Conservation (phyloP, 2,113 vertebrate species). For the Thamnophis sirtalis region DNA sequence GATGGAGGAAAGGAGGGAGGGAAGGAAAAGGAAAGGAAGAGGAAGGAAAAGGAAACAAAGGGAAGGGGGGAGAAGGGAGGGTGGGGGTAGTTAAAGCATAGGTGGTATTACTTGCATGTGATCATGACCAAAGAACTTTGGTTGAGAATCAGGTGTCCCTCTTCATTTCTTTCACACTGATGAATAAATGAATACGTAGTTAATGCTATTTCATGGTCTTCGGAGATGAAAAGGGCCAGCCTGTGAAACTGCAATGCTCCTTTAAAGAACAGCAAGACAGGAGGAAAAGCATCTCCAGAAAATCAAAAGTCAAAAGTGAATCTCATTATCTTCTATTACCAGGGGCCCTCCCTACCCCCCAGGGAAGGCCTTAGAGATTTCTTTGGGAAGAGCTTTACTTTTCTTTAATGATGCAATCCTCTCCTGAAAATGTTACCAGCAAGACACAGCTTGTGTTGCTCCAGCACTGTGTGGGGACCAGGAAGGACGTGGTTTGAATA, state of each 20-base stretch:
- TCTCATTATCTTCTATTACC: background rate
- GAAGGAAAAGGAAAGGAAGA: no score
- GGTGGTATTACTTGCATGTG: background rate
- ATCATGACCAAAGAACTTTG: constrained; percentile 1
- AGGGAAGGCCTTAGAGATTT: background rate
- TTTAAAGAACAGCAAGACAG: background rate
- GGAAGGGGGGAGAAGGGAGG: no score
- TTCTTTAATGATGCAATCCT: background rate
- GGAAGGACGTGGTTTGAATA: background rate
- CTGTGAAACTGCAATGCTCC: constrained; percentile 2
- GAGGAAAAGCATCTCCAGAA: constrained; percentile 17
- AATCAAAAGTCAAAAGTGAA: background rate
- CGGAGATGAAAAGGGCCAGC: background rate
- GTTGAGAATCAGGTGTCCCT: constrained; percentile 6
- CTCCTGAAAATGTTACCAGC: background rate
- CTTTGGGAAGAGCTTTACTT: background rate
- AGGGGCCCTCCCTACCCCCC: background rate
- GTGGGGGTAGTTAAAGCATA: background rate
- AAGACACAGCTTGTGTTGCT: constrained; percentile 32
- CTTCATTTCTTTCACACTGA: background rate
- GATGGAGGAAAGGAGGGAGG: background rate
- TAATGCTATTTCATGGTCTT: background rate
- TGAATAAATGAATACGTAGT: background rate
- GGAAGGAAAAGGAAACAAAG: background rate
- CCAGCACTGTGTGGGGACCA: background rate